phyloP scores from a whole-genome alignment of 2,888 invertebrate genomes.

The Chirona hameri region DNA sequence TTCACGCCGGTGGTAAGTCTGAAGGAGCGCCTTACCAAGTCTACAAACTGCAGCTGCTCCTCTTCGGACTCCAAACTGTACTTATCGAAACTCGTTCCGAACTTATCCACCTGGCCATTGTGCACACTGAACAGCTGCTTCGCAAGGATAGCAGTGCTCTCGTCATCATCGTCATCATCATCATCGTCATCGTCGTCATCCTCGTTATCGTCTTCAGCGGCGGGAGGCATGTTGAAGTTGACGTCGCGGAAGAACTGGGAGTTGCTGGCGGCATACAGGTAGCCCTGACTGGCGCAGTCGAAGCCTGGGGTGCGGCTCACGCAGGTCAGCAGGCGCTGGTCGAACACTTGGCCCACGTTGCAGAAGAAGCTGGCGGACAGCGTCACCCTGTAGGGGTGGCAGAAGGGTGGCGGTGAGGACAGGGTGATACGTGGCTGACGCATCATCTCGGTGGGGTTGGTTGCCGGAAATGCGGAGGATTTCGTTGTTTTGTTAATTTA shows the following conservation, averaged over 20 bases:
- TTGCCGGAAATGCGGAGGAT: too few relatives aligned
- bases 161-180: not conserved
- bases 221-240: not conserved
- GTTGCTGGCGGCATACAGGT: not conserved
- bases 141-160: not conserved
- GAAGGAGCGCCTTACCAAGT: not conserved
- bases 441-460: too few relatives aligned
- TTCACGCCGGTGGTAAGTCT: too few relatives aligned
- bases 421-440: too few relatives aligned
- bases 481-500: too few relatives aligned
- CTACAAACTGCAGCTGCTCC: not conserved
- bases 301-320: not conserved
- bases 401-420: too few relatives aligned
- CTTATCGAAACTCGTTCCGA: not conserved
- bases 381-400: not conserved
- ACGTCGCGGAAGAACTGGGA: not conserved
- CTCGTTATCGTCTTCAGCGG: not conserved
- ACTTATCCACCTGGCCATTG: not conserved
- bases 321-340: slow-evolving; percentile 8
- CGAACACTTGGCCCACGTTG: not conserved
- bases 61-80: not conserved
- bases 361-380: not conserved
- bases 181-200: not conserved
- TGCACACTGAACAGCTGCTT: not conserved
- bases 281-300: not conserved